Evolutionary conservation across 2,113 vertebrate genomes (phyloP).

Genomic region (Peromyscus leucopus): DNA sequence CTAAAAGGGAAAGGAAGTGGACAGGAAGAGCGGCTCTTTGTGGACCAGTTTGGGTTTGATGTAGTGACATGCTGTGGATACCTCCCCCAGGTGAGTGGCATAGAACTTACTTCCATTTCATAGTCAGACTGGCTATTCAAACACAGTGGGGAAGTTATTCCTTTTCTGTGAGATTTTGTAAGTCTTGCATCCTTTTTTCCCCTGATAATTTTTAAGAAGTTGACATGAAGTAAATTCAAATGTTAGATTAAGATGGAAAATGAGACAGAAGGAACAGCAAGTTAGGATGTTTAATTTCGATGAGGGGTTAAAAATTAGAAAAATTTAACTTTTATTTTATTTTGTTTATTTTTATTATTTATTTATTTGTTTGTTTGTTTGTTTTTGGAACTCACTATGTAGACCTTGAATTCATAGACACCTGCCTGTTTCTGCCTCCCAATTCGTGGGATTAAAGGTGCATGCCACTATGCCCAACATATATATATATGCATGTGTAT

Average conservation of each 20-base stretch:
- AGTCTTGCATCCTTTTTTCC: neutral
- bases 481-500: neutral
- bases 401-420: neutral
- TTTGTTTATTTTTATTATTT: neutral
- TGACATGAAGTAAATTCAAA: neutral
- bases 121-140: neutral
- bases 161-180: neutral
- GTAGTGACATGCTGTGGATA: conserved; percentile 96
- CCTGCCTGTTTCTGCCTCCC: neutral
- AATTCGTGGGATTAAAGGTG: neutral
- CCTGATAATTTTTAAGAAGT: neutral
- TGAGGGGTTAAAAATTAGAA: neutral
- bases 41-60: conserved; percentile 94
- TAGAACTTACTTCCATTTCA: fast-evolving
- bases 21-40: conserved; percentile 84
- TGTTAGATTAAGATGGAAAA: neutral
- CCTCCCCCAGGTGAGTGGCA: conserved; percentile 92
- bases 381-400: neutral
- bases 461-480: neutral
- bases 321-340: neutral
- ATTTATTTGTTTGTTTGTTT: neutral
- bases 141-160: neutral
- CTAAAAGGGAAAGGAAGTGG: conserved; percentile 85
- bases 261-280: neutral
- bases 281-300: neutral